Base-by-base conservation (phyloP, 2,888 invertebrate species). In the Drosophila birchii region DNA sequence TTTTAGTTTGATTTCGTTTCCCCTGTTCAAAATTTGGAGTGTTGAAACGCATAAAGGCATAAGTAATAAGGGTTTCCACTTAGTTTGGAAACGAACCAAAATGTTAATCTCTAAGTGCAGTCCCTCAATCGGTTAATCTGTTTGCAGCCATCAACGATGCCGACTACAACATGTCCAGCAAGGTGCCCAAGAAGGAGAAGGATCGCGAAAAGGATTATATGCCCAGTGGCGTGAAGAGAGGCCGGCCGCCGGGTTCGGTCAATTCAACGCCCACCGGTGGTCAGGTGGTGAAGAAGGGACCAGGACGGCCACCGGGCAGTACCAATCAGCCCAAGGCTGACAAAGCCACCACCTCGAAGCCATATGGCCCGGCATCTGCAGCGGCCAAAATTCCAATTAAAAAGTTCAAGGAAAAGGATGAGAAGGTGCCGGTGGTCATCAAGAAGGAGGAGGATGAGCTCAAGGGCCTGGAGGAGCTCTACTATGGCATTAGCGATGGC, bases 401-500 rank as follows among this genome's bases (percentile, higher is more conserved):
- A 39, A 88, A 86, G 44, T 32, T 73, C 0, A 84, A 88, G 2
- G 84, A 84, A 26, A 26, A 78, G 18, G 87, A 89, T 12, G 63
- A 76, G 1, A 88, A 90, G 58, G 43, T 72, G 0, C 71, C 74
- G 11, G 76, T 82, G 16, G 63, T 81, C 34, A 88, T 88, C n/a
- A 90, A 89, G 63, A 84, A 87, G 44, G 85, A 88, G 26, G 88
- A 91, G 20, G 90, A 91, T 43, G 90, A 92, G 20, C 78, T 89
- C 1, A 91, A 86, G 70, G 92, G 92, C 9, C 78, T 92, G 12
- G 92, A 92, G 57, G 92, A 92, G 67, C 80, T 92, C 36, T 92
- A 92, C 58, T 92, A 92, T 71, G 92, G 92, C 18, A 84, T 89
- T 2, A 82, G 90, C 45, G 88, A 90, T 67, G 91, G 91, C 5